Base-by-base conservation (phyloP, 2,888 invertebrate species). In the Subacronicta megacephala region DNA sequence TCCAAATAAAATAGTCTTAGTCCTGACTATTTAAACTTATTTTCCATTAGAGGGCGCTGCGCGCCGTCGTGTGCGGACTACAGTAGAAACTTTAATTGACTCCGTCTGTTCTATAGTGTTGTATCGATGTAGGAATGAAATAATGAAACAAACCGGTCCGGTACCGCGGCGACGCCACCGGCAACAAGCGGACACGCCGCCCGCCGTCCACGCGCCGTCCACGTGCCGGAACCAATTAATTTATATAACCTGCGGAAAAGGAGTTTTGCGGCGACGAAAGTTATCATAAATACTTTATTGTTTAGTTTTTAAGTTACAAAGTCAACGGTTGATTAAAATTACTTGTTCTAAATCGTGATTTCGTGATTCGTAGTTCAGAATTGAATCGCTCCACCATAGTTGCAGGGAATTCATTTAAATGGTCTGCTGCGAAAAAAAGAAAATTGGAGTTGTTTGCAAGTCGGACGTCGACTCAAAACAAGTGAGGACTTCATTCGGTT, bases 41-140 rank as follows among this genome's bases (percentile, higher is more conserved):
- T 50, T 62, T 45, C 41, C 35, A 64, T 51, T 42, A 50, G 20
- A 33, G 12, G n/a, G 29, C 20, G 40, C 15, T 13, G n/a, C 17
- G 26, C 18, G 38, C 13, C 26, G 13, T 18, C 10, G 41, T 46
- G 52, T 59, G 53, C 53, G 26, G 52, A 26, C 60, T 59, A 60
- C 53, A 51, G 53, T 49, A 16, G 36, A 40, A 61, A 51, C 46
- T 65, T 65, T 61, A 66, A 65, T 61, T 65, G 67, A 51, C 46
- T 65, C 29, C 38, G 46, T 55, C 55, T 47, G 67, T 33, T 15
- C 29, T 35, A 23, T 15, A 37, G 18, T n/a, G n/a, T n/a, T n/a
- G n/a, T n/a, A n/a, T 18, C 20, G 35, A 45, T 20, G 20, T 17
- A 23, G 13, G 33, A 49, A 45, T 59, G 42, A 45, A 41, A 60